These are phyloP conservation scores for Ormyrus nitidulus DNA, from an alignment of 2,888 invertebrate species.

Conservation along the genomic window DNA sequence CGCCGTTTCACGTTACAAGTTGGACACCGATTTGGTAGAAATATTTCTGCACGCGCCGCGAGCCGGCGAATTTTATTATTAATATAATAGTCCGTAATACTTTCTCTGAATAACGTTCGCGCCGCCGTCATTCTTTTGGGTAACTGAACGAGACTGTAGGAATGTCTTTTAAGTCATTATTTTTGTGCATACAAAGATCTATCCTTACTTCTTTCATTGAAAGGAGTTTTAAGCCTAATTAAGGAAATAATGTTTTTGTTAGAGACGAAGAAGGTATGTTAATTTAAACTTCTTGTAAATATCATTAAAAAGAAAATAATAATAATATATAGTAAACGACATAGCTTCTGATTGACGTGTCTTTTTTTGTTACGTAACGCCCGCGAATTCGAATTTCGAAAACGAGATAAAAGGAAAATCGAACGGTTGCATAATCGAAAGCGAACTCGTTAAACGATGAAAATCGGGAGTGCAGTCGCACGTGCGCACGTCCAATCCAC, in stretches of 20 bases:
- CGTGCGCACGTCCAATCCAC: constrained; percentile 22
- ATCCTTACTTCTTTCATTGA: no score
- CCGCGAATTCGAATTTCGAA: no score
- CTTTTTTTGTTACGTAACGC: neutral
- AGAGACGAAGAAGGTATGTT: no score
- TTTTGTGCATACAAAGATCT: no score
- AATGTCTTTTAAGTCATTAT: no score
- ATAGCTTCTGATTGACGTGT: neutral
- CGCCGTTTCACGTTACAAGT: constrained; percentile 22
- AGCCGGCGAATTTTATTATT: no score
- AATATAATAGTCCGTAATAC: neutral
- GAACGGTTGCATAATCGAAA: constrained; percentile 6
- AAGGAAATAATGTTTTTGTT: no score
- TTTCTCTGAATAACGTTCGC: neutral
- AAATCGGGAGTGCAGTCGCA: constrained; percentile 19
- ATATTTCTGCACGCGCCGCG: neutral
- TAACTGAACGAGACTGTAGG: no score
- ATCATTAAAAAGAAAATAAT: neutral
- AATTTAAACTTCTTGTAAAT: no score
- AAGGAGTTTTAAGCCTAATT: no score
- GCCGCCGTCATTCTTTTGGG: neutral
- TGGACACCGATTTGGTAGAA: neutral
- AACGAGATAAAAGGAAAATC: neutral
- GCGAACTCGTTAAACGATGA: constrained; percentile 2
- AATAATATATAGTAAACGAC: neutral